Evolutionary conservation across 2,113 vertebrate genomes (phyloP), one percentile per base, ranked within the genome.

Genomic region (Pheucticus melanocephalus): DNA sequence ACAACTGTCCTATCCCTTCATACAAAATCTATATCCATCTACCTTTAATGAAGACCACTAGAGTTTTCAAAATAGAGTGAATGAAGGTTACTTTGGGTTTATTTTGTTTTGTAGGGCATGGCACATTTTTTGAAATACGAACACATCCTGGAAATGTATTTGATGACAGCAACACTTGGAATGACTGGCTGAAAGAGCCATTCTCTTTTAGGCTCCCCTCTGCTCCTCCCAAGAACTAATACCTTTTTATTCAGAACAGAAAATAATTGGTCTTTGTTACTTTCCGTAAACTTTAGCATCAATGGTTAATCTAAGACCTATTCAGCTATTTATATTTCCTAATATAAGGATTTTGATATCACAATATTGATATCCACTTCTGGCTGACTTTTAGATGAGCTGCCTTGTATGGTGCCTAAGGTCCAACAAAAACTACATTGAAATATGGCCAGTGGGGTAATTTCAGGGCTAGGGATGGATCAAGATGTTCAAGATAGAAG

Each of bases 331-430:
- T 71, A 33, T 57, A 37, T 68, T 45, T 79, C n/a, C 47, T 24
- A 22, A 11, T 28, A 33, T 8, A 45, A 40, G 9, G 9, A n/a
- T n/a, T n/a, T n/a, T n/a, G n/a, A n/a, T n/a, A n/a, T n/a, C n/a
- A n/a, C n/a, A n/a, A n/a, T 2, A 9, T 1, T 27, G 31, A 19
- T 53, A 63, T 13, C 5, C 4, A 33, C 1, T 59, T 63, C 44
- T 57, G 40, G 8, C 39, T 79, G 14, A 53, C 21, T 68, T 85
- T 51, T 30, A 33, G 37, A n/a, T 57, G 30, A 59, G 22, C 24
- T 86, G 37, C 31, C 50, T 59, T 23, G 9, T 23, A 23, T 25
- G 17, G 13, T 17, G 14, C 31, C 6, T 24, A 65, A 48, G 2
- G 30, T 76, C 37, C 45, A 80, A 25, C 5, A 50, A 65, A 88